Evolutionary conservation across 2,888 invertebrate genomes (phyloP).

Genomic region (Merodon equestris): DNA sequence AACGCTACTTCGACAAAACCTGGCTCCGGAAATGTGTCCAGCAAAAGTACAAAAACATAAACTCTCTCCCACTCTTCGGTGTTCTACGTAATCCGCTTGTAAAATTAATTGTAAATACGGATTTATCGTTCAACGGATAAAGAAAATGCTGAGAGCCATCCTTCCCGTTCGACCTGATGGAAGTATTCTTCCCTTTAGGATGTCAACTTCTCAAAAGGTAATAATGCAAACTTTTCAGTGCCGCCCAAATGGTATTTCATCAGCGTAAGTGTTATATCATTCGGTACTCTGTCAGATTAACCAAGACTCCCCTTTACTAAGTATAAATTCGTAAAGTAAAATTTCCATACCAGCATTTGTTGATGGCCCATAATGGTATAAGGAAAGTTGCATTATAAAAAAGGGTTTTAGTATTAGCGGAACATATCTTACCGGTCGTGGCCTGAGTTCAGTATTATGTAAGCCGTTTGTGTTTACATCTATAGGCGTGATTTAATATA

Average conservation of each 20-base stretch:
- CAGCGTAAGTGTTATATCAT: conserved; percentile 42
- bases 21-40: conserved; percentile 50
- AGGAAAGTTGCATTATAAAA: too few species aligned
- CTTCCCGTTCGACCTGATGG: conserved; percentile 73
- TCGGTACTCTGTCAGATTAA: not conserved
- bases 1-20: conserved; percentile 30
- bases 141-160: conserved; percentile 69
- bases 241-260: too few species aligned
- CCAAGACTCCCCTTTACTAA: conserved; percentile 15
- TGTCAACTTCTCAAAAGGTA: conserved; percentile 78
- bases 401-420: too few species aligned
- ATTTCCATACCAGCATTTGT: too few species aligned
- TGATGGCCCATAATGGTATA: too few species aligned
- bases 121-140: not conserved
- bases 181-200: conserved; percentile 75
- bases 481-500: too few species aligned
- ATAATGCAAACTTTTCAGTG: conserved; percentile 15
- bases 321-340: too few species aligned
- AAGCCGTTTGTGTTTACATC: too few species aligned
- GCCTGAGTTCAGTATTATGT: too few species aligned
- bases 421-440: too few species aligned
- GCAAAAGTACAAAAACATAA: conserved; percentile 35
- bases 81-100: conserved; percentile 14
- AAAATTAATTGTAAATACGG: not conserved
- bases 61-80: conserved; percentile 13